phyloP scores from a whole-genome alignment of 2,888 invertebrate species.

The Clitarchus hookeri region DNA sequence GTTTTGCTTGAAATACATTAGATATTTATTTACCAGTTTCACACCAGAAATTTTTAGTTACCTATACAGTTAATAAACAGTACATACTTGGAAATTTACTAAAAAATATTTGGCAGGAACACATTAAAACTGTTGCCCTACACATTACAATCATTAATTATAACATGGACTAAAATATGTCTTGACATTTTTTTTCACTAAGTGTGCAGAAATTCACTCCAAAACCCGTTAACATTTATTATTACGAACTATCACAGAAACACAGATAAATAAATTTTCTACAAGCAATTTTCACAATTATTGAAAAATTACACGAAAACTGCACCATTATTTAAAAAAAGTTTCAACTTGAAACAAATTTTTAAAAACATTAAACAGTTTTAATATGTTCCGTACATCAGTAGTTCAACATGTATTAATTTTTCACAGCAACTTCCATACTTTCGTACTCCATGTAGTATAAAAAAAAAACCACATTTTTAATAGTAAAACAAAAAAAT shows the following conservation, averaged over 20 bases:
- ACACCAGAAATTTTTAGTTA: slow-evolving; percentile 1
- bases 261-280: too few relatives aligned
- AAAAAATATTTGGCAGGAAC: neutral
- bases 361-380: neutral
- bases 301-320: too few relatives aligned
- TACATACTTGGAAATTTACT: slow-evolving; percentile 1
- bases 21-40: slow-evolving; percentile 5
- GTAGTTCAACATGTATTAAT: neutral
- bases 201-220: too few relatives aligned
- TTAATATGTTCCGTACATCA: neutral
- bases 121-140: neutral
- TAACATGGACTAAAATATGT: too few relatives aligned
- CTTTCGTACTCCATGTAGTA: neutral
- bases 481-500: neutral
- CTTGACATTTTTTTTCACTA: too few relatives aligned
- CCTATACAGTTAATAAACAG: slow-evolving; percentile 1
- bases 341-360: neutral
- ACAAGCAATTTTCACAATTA: too few relatives aligned
- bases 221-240: too few relatives aligned
- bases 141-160: neutral
- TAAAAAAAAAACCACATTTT: neutral
- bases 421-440: neutral
- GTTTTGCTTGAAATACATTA: slow-evolving; percentile 7
- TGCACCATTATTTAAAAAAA: too few relatives aligned
- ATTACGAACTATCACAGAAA: too few relatives aligned